Evolutionary conservation across 2,113 vertebrate species (phyloP).

Genomic region (Hypocryptadius cinnamomeus): DNA sequence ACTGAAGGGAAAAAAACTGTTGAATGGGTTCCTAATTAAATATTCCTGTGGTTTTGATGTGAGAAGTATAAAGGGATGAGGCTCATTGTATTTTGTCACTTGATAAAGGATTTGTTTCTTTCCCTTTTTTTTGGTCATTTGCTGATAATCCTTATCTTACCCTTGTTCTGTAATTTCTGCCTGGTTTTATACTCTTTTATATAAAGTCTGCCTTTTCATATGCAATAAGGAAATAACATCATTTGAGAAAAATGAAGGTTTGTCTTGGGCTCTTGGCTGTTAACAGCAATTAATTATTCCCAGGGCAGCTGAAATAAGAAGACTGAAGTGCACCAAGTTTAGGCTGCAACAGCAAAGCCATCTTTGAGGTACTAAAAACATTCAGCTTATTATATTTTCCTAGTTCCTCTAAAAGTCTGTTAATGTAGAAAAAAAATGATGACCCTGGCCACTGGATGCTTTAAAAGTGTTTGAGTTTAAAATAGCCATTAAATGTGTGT

Average conservation of each 20-base stretch:
- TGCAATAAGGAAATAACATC: not conserved
- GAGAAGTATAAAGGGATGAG: not conserved
- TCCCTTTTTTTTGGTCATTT: not conserved
- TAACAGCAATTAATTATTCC: not conserved
- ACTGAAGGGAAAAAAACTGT: not conserved
- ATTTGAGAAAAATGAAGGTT: not conserved
- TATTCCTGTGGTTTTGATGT: not conserved
- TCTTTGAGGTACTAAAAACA: not conserved
- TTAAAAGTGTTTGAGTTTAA: constrained; percentile 25
- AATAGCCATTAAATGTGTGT: constrained; percentile 57
- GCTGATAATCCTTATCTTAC: not conserved
- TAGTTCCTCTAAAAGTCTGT: not conserved
- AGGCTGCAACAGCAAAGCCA: not conserved
- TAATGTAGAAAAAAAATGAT: not conserved
- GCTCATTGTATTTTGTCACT: not conserved
- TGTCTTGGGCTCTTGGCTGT: not conserved
- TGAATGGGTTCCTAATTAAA: not conserved
- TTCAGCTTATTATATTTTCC: not conserved
- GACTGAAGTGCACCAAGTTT: not conserved
- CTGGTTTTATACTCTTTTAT: not conserved
- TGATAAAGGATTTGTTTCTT: not conserved
- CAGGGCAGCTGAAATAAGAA: not conserved
- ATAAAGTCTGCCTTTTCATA: not conserved
- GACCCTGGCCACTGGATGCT: not conserved
- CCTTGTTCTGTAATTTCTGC: not conserved